Base-by-base conservation (phyloP, 2,888 invertebrate species). In the Acleris literana region DNA sequence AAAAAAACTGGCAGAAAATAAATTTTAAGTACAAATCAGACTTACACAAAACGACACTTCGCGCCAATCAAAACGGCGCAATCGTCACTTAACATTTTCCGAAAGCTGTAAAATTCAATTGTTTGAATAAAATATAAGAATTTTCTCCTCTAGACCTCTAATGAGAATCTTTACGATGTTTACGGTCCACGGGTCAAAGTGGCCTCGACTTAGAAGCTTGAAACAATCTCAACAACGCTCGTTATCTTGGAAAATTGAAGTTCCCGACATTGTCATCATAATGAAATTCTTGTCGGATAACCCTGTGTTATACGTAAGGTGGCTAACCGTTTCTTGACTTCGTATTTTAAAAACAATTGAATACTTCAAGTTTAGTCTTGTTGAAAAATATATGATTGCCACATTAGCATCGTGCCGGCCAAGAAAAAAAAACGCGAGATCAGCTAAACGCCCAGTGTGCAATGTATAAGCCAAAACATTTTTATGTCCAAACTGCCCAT, bases 101-200 rank as follows among this genome's bases (percentile, higher is more conserved):
- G 33, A 66, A 66, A 18, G 56, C 25, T 62, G 65, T 62, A 69
- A 72, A 68, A 69, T 72, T 74, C 71, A 76, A 76, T 75, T 76
- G 69, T 80, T 78, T 73, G 70, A 71, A 60, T 60, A 70, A 80
- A 81, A 81, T 75, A 82, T 77, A 77, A 78, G 77, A 80, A 78
- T 82, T 80, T 84, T 85, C 83, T 85, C 80, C 83, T 83, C 78
- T 77, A 74, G 76, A 79, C 78, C 76, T 81, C 79, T 87, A 88
- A 88, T 86, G 84, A 86, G 86, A 88, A 86, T 87, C 80, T 79
- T 79, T 69, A 77, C 85, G 76, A 83, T 86, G 82, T 88, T 89
- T 80, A 87, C 88, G 85, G 88, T 82, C 86, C 80, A 80, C 80
- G 80, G 85, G 88, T 90, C 90, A 90, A 89, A 89, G 89, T 87